Conservation (phyloP, 1,140 invertebrate species). For the Drosophila seguyi region DNA sequence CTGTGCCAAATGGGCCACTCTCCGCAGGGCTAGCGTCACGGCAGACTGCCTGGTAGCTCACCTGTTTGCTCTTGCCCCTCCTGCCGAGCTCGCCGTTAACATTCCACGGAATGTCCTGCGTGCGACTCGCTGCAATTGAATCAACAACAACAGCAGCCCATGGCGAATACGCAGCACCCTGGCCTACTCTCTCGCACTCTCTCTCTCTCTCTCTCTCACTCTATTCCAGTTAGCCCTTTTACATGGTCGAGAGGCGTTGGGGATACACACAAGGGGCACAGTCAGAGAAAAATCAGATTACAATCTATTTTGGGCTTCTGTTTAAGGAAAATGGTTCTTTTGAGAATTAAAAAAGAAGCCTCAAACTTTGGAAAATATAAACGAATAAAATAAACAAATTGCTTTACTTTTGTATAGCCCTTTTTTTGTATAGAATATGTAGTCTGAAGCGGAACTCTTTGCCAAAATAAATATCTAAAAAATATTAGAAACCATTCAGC, state of each 20-base stretch:
- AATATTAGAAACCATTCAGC: too few species aligned
- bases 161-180: constrained; percentile 38
- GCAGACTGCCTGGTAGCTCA: constrained; percentile 44
- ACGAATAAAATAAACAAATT: neutral
- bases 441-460: neutral
- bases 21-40: constrained; percentile 6
- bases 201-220: neutral
- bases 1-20: constrained; percentile 47
- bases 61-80: constrained; percentile 43
- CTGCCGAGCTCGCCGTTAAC: constrained; percentile 19
- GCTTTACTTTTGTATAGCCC: neutral
- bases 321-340: neutral
- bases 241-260: constrained; percentile 23
- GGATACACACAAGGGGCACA: constrained; percentile 29
- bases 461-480: neutral
- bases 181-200: constrained; percentile 2
- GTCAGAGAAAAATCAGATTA: constrained; percentile 3
- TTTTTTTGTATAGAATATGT: neutral
- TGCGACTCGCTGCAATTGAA: constrained; percentile 55
- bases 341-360: neutral
- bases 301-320: neutral
- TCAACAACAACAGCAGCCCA: constrained; percentile 48
- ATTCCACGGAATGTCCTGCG: constrained; percentile 28
- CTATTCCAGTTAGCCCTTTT: constrained; percentile 25
- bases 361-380: neutral